Percentiles rank a stretch among this genome's conserved stretches.
Conservation (phyloP, 2,113 vertebrate genomes). For the Erythrocercus mccallii region DNA sequence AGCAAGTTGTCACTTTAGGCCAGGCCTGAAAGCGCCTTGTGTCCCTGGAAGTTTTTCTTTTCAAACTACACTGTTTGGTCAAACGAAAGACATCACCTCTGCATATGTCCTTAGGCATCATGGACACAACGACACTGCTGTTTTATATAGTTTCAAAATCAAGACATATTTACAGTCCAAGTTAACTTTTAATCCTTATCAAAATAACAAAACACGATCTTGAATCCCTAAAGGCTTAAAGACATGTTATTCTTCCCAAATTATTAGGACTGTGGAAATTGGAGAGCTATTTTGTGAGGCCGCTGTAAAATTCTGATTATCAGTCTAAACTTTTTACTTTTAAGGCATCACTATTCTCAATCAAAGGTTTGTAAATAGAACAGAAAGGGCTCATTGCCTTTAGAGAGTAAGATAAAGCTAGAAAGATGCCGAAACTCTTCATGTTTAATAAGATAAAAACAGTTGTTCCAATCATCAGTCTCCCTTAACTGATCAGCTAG, state of each 20-base stretch:
- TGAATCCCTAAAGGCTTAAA: background rate
- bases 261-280: background rate
- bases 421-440: background rate
- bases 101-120: background rate
- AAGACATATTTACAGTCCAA: background rate
- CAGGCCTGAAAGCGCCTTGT: background rate
- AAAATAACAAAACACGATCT: background rate
- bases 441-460: background rate
- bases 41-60: background rate
- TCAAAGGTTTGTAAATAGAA: background rate
- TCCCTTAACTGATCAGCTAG: background rate
- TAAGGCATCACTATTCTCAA: background rate
- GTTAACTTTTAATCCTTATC: background rate
- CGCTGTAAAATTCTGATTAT: background rate
- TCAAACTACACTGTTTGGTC: background rate
- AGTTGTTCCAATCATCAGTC: background rate
- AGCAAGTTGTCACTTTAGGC: background rate
- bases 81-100: background rate
- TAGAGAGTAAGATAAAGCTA: background rate
- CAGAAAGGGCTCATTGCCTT: background rate
- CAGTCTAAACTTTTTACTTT: background rate
- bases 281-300: background rate
- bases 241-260: accelerated
- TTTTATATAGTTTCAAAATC: background rate
- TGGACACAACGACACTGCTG: background rate